Evolutionary conservation across 2,113 vertebrate genomes (phyloP).

Genomic region (Pristiophorus japonicus): DNA sequence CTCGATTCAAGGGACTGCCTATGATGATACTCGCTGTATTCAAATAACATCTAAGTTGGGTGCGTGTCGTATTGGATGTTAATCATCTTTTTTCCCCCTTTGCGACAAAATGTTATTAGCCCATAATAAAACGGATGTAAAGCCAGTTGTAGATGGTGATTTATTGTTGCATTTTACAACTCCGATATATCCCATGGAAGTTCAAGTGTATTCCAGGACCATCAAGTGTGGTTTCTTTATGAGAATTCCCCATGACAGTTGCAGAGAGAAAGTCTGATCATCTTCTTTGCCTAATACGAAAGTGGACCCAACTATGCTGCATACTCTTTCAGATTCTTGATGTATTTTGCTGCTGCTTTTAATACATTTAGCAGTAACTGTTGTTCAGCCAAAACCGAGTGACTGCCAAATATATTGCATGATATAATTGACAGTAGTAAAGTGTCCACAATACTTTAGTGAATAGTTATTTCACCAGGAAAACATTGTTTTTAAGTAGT

Average conservation of each 20-base stretch:
- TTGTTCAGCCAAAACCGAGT: neutral
- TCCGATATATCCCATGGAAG: neutral
- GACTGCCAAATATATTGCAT: neutral
- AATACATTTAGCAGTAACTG: neutral
- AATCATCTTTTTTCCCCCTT: neutral
- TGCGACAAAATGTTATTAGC: neutral
- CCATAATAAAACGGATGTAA: neutral
- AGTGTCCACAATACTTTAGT: neutral
- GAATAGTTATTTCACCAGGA: neutral
- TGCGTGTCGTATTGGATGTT: neutral
- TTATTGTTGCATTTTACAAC: neutral
- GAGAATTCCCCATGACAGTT: conserved; percentile 11
- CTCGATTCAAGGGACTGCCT: too few species aligned
- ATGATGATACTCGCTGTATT: neutral
- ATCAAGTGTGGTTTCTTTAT: neutral
- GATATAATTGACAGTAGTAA: neutral
- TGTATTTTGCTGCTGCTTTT: conserved; percentile 32
- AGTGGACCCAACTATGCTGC: neutral
- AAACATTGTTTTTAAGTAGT: neutral
- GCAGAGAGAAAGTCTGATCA: neutral
- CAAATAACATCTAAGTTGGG: neutral
- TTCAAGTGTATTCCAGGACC: neutral
- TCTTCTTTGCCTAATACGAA: neutral
- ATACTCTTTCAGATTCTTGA: neutral
- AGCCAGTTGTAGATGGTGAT: neutral